Evolutionary conservation across 2,888 invertebrate species (phyloP).

Genomic region (Eupsilia transversa): DNA sequence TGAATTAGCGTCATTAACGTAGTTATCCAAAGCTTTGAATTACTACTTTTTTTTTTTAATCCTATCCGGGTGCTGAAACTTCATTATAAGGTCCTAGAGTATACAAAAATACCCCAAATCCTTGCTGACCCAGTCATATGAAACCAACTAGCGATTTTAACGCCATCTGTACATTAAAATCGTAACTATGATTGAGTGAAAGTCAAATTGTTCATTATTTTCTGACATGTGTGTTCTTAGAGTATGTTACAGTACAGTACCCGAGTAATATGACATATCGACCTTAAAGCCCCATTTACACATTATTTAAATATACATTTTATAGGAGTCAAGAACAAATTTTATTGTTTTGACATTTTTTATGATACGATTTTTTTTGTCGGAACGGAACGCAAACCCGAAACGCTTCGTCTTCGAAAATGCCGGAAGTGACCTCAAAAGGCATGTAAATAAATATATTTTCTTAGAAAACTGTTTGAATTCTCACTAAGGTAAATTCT

Average conservation of each 20-base stretch:
- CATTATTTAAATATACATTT: too few species aligned
- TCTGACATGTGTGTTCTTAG: background rate
- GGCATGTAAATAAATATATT: too few species aligned
- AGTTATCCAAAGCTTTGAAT: background rate
- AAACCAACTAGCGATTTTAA: background rate
- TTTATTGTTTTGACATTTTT: too few species aligned
- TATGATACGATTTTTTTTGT: too few species aligned
- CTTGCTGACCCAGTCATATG: background rate
- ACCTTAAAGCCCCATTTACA: background rate
- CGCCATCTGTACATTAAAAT: constrained; percentile 17
- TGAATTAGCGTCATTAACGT: background rate
- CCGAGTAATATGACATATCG: background rate
- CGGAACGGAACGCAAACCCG: too few species aligned
- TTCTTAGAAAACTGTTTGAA: too few species aligned
- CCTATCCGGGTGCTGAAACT: background rate
- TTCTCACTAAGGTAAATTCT: too few species aligned
- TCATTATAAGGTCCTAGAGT: background rate
- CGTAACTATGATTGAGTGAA: background rate
- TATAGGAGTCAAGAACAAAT: too few species aligned
- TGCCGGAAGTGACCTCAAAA: too few species aligned
- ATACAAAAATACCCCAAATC: background rate
- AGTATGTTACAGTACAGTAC: background rate
- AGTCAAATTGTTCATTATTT: background rate
- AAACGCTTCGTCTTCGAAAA: too few species aligned
- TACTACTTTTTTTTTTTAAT: too few species aligned